phyloP scores from a whole-genome alignment of 2,888 invertebrate species.

The Cataglyphis rosenhaueri region DNA sequence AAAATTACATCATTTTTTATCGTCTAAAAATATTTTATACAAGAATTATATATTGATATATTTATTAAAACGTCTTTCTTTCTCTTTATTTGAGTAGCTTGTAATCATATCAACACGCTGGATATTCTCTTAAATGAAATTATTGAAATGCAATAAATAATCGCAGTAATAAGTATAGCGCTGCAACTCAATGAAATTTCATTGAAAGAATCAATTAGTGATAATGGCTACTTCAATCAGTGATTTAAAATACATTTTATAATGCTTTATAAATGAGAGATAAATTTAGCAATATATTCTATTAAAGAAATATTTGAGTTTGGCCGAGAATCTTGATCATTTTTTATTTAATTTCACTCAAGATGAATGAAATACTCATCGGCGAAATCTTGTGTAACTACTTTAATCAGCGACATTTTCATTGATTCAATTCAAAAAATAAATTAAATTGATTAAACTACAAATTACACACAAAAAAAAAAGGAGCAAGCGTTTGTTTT shows the following conservation, averaged over 20 bases:
- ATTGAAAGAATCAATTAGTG: neutral
- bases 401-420: neutral
- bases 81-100: neutral
- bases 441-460: neutral
- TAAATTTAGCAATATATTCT: neutral
- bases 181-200: neutral
- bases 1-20: neutral
- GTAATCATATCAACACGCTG: neutral
- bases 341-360: neutral
- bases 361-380: neutral
- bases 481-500: neutral
- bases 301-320: neutral
- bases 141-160: neutral
- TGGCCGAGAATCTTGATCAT: neutral
- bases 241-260: neutral
- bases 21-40: neutral
- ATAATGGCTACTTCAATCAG: neutral
- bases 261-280: neutral
- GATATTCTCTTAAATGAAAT: neutral
- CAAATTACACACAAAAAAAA: neutral
- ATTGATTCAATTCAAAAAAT: neutral
- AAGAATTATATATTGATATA: neutral
- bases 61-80: neutral
- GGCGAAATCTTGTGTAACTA: neutral
- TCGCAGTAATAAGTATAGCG: neutral